Conservation (phyloP, 2,797 vertebrate species). For the Chelmon rostratus region DNA sequence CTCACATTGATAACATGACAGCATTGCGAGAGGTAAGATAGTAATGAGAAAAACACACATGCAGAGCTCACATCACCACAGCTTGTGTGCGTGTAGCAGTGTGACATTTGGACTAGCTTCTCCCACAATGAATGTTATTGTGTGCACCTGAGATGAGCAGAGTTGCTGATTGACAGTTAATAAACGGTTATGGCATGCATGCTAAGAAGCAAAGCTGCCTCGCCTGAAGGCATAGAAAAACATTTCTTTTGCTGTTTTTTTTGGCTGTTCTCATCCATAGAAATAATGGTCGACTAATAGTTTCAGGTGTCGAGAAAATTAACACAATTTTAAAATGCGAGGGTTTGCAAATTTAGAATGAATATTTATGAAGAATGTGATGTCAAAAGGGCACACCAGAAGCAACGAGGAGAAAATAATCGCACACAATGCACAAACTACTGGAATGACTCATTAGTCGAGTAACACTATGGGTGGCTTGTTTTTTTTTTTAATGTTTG, state of each 20-base stretch:
- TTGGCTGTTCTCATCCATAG: constrained; percentile 36
- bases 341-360: constrained; percentile 31
- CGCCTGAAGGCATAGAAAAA: constrained; percentile 30
- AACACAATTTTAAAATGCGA: constrained; percentile 34
- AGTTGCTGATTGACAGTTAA: constrained; percentile 65
- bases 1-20: constrained; percentile 30
- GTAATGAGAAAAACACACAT: constrained; percentile 28
- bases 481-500: constrained; percentile 22
- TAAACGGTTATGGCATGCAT: constrained; percentile 61
- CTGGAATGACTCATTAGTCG: not conserved
- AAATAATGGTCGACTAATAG: constrained; percentile 20
- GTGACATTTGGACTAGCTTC: constrained; percentile 55
- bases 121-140: constrained; percentile 63
- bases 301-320: constrained; percentile 32
- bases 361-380: constrained; percentile 62
- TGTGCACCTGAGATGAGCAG: constrained; percentile 60
- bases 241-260: constrained; percentile 52
- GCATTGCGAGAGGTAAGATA: not conserved
- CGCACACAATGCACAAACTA: not conserved
- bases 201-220: constrained; percentile 46
- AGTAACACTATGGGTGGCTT: constrained; percentile 15
- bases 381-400: constrained; percentile 21
- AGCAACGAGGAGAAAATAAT: constrained; percentile 10
- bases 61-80: constrained; percentile 38
- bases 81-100: constrained; percentile 59